Conservation (phyloP, 2,888 invertebrate species). For the Eumacrocentrus americanus region DNA sequence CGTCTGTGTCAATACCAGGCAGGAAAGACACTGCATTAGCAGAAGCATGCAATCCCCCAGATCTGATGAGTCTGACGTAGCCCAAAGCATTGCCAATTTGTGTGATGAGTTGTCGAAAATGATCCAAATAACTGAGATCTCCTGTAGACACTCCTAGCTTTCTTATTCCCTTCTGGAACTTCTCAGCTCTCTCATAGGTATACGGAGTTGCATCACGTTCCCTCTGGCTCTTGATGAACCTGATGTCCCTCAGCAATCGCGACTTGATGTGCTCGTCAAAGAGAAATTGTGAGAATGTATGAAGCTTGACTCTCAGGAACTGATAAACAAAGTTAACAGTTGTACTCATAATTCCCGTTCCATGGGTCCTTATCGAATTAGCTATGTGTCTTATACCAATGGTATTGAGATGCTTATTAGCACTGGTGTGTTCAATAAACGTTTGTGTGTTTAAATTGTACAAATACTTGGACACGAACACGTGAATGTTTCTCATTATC, state of each 20-base stretch:
- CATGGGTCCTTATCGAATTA: conserved; percentile 96
- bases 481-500: conserved; percentile 95
- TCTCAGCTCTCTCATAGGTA: conserved; percentile 89
- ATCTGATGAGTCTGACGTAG: conserved; percentile 90
- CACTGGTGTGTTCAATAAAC: conserved; percentile 89
- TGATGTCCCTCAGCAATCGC: conserved; percentile 85
- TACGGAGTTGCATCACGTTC: conserved; percentile 78
- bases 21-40: conserved; percentile 90
- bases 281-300: conserved; percentile 94
- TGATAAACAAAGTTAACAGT: conserved; percentile 94
- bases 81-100: conserved; percentile 97
- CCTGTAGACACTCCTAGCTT: conserved; percentile 83
- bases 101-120: conserved; percentile 89
- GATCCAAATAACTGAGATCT: conserved; percentile 88
- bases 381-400: conserved; percentile 95
- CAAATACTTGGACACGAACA: conserved; percentile 90
- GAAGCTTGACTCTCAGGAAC: conserved; percentile 90
- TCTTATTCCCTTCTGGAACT: conserved; percentile 89
- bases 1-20: conserved; percentile 73
- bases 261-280: conserved; percentile 98
- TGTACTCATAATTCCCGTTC: conserved; percentile 94
- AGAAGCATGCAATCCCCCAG: conserved; percentile 91
- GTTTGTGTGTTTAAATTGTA: conserved; percentile 97
- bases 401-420: conserved; percentile 92
- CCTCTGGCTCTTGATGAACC: conserved; percentile 70